Conservation (phyloP, 1,140 invertebrate species). For the Gyrodactylus salaris region DNA sequence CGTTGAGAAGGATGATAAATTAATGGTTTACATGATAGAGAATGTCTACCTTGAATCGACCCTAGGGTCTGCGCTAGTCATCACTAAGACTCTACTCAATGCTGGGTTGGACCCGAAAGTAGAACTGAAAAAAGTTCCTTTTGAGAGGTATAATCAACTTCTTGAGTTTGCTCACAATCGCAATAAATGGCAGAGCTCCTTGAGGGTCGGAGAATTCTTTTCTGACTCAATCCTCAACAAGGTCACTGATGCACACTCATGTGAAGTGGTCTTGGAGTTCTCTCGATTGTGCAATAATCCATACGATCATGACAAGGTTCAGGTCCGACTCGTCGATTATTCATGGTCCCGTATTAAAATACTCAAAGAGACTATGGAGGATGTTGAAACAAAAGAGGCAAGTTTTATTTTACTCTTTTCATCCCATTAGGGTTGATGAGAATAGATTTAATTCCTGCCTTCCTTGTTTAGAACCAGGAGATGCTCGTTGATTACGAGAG, state of each 20-base stretch:
- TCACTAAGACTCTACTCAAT: background rate
- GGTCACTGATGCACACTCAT: background rate
- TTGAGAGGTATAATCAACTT: background rate
- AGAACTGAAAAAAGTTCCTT: too few relatives aligned
- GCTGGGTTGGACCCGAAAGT: too few relatives aligned
- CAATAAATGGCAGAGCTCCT: background rate
- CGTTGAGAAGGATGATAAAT: too few relatives aligned
- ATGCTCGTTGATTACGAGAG: background rate
- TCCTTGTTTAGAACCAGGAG: background rate
- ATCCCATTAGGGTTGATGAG: too few relatives aligned
- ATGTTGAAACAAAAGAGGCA: background rate
- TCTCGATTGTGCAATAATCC: background rate
- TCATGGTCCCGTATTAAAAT: background rate
- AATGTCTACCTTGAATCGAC: background rate
- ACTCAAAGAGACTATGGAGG: background rate
- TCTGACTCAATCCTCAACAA: background rate
- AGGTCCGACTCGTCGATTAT: background rate
- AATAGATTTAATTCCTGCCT: too few relatives aligned
- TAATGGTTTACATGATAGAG: too few relatives aligned
- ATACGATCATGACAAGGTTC: background rate
- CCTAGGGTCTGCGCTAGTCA: background rate
- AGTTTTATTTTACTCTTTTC: too few relatives aligned
- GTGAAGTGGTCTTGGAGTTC: background rate
- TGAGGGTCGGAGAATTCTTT: background rate
- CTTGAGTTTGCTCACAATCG: background rate